Evolutionary conservation across 1,140 invertebrate genomes (phyloP).

Genomic region (Drosophila asahinai): DNA sequence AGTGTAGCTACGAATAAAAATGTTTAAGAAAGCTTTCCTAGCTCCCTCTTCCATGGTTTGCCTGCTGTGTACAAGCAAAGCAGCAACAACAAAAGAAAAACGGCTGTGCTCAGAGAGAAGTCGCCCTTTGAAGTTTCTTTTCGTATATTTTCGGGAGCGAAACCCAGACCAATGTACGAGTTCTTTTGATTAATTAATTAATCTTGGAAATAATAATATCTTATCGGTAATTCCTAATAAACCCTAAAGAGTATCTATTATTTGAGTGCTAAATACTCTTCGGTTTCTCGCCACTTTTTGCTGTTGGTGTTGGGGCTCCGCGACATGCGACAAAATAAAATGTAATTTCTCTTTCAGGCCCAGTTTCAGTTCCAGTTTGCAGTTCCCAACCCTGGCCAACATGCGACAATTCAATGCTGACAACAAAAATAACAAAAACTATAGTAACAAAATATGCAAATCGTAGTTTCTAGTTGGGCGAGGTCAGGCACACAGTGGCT

Average conservation of each 20-base stretch:
- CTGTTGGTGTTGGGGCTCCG: conserved; percentile 37
- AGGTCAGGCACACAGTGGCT: conserved; percentile 33
- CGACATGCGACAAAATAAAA: conserved; percentile 77
- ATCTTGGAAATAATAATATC: no score
- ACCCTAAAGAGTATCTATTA: neutral
- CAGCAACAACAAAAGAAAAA: no score
- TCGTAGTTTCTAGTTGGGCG: conserved; percentile 40
- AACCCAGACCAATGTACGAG: no score
- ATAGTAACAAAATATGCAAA: conserved; percentile 55
- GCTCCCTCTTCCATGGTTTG: no score
- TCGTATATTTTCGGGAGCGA: no score
- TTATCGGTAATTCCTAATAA: no score
- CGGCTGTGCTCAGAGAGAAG: no score
- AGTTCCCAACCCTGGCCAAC: conserved; percentile 38
- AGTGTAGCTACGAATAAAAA: neutral
- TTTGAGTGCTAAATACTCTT: neutral
- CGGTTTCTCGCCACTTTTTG: conserved; percentile 2
- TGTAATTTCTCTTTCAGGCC: conserved; percentile 52
- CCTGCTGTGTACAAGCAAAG: no score
- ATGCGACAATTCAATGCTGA: conserved; percentile 67
- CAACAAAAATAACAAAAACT: conserved; percentile 46
- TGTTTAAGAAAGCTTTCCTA: no score
- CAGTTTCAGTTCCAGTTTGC: conserved; percentile 37
- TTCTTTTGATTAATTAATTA: no score
- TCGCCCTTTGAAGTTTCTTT: no score